Evolutionary conservation across 2,888 invertebrate species (phyloP).

Genomic region (Theodoxus fluviatilis): DNA sequence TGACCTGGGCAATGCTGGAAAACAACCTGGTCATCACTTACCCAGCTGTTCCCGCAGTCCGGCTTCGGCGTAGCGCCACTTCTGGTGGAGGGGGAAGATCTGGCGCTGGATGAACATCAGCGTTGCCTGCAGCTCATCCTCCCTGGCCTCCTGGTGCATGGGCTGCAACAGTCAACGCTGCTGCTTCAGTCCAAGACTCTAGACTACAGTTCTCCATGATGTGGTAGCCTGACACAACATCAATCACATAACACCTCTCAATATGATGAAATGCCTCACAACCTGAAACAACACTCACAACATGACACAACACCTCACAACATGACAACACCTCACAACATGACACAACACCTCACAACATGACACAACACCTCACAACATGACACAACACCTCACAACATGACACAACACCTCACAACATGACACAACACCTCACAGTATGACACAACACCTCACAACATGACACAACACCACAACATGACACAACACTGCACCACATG

Average conservation of each 20-base stretch:
- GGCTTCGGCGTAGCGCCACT: constrained; percentile 61
- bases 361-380: background rate
- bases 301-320: background rate
- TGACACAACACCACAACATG: too few species aligned
- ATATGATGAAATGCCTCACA: background rate
- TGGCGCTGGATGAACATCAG: constrained; percentile 62
- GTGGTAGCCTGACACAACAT: background rate
- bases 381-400: background rate
- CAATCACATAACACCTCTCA: background rate
- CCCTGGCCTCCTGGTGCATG: constrained; percentile 37
- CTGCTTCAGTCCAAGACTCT: background rate
- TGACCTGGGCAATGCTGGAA: too few species aligned
- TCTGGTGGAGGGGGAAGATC: constrained; percentile 64
- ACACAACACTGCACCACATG: too few species aligned
- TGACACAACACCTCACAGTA: too few species aligned
- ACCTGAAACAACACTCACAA: background rate
- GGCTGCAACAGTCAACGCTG: constrained; percentile 44
- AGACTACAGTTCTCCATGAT: background rate
- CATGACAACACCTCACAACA: background rate
- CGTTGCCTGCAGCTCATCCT: constrained; percentile 48
- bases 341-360: background rate
- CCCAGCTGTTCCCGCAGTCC: constrained; percentile 59
- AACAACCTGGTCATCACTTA: constrained; percentile 34
- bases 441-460: too few species aligned
- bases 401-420: too few species aligned